Percentiles rank a stretch among this genome's conserved stretches.
Evolutionary conservation across 53 echinoderm and acorn worm species (phyloP).

Genomic region (Henricia sp.): DNA sequence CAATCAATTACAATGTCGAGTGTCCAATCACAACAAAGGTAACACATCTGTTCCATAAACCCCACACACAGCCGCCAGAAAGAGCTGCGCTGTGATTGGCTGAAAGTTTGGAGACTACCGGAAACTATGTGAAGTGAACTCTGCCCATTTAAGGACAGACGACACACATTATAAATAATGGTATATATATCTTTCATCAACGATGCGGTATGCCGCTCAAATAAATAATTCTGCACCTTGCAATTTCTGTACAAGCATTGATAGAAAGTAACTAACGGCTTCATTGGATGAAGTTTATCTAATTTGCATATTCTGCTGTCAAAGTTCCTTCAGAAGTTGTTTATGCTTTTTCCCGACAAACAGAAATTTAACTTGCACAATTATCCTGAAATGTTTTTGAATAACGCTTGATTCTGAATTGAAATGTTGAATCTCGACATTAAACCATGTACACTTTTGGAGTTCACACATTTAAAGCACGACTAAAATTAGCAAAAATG

Average conservation of each 20-base stretch:
- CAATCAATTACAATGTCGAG: background rate
- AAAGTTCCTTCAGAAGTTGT: too few relatives aligned
- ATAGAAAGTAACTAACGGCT: background rate
- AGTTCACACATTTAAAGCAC: too few relatives aligned
- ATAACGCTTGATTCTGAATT: too few relatives aligned
- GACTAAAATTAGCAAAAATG: too few relatives aligned
- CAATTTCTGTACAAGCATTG: background rate
- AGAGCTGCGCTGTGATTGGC: conserved; percentile 9
- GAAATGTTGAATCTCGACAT: too few relatives aligned
- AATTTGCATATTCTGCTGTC: conserved; percentile 4
- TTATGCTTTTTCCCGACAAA: too few relatives aligned
- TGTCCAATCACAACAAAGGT: conserved; percentile 7
- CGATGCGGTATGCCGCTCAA: background rate
- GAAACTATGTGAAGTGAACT: background rate
- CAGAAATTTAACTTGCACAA: too few relatives aligned
- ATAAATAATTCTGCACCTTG: background rate
- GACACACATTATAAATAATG: background rate
- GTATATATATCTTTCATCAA: background rate
- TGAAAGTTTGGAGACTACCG: background rate
- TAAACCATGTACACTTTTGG: too few relatives aligned
- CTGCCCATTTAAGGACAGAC: background rate
- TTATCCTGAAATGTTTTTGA: too few relatives aligned
- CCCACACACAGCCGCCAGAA: background rate
- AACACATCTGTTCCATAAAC: background rate
- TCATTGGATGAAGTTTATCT: background rate